Base-by-base conservation (phyloP, 2,888 invertebrate genomes). In the Antheraea assamensis region DNA sequence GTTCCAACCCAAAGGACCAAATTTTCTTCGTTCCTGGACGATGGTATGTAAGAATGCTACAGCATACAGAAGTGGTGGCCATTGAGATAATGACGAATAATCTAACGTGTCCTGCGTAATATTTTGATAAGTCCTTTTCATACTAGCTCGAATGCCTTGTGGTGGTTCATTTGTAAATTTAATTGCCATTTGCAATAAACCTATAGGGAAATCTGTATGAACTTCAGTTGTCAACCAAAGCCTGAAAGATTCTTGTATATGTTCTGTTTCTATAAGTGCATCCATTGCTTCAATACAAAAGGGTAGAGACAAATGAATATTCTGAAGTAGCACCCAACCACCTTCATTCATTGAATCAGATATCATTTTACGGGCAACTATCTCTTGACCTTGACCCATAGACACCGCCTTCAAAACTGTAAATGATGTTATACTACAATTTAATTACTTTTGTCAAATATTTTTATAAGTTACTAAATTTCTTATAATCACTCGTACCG, bases 131-230 rank as follows among this genome's bases (percentile, higher is more conserved):
- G 99, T 99, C 87, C 99, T 96, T 88, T 98, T 98, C 93, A 99
- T 95, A 87, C 98, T 98, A 19, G 99, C 99, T 82, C 93, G 82
- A 70, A 99, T 98, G 15, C 99, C 99, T 95, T 98, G 98, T 0
- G 99, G 99, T 21, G 99, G 99, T 92, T 99, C 99, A 88, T 99
- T 99, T 1, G 99, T 99, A 87, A 98, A 99, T 92, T 99, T 99
- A 75, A 99, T 98, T 8, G 98, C 98, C 96, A 98, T 98, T 96
- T 99, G 97, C 24, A 96, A 90, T 52, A 96, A 88, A 8, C 96
- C 98, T 83, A 99, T 99, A 0, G 99, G 99, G 90, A 99, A 99
- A 81, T 98, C 97, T 19, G 97, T 95, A 87, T 99, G 99, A 0
- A 98, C 98, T 95, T 99, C 99, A 0, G 99, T 99, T 0, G 99